A percentile compares a stretch with the other conserved stretches of the same genome.
Evolutionary conservation across 2,888 invertebrate genomes (phyloP).

Genomic region (Ectobius pallidus): DNA sequence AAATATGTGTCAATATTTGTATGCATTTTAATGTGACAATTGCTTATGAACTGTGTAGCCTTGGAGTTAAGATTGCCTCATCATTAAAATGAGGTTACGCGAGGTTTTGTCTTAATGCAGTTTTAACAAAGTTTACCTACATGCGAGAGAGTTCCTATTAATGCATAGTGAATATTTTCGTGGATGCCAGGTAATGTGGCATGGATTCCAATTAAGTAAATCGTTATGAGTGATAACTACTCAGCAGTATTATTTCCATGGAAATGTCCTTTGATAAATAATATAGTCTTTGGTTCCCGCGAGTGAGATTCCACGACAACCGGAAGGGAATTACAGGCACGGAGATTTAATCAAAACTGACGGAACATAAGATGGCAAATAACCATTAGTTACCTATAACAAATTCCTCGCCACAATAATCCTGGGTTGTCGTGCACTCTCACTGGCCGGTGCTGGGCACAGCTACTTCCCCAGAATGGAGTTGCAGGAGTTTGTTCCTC

Average conservation of each 20-base stretch:
- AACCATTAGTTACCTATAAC: too few relatives aligned
- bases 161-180: neutral
- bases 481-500: constrained; percentile 56
- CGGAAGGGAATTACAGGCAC: neutral
- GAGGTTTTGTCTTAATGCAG: constrained; percentile 32
- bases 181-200: too few relatives aligned
- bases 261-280: too few relatives aligned
- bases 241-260: too few relatives aligned
- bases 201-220: too few relatives aligned
- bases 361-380: too few relatives aligned
- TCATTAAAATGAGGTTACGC: neutral
- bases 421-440: neutral
- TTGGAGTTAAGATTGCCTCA: constrained; percentile 9
- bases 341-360: too few relatives aligned
- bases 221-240: too few relatives aligned
- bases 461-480: constrained; percentile 62
- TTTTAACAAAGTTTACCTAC: constrained; percentile 16
- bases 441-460: constrained; percentile 26
- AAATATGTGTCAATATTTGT: constrained; percentile 31
- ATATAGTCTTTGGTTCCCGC: constrained; percentile 9
- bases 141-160: constrained; percentile 11
- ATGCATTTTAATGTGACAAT: constrained; percentile 24
- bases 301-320: neutral
- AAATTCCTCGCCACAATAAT: too few relatives aligned
- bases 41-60: constrained; percentile 13